Percentiles rank a stretch among this genome's conserved stretches.
Conservation (phyloP, 2,888 invertebrate species). For the Eristalis arbustorum region DNA sequence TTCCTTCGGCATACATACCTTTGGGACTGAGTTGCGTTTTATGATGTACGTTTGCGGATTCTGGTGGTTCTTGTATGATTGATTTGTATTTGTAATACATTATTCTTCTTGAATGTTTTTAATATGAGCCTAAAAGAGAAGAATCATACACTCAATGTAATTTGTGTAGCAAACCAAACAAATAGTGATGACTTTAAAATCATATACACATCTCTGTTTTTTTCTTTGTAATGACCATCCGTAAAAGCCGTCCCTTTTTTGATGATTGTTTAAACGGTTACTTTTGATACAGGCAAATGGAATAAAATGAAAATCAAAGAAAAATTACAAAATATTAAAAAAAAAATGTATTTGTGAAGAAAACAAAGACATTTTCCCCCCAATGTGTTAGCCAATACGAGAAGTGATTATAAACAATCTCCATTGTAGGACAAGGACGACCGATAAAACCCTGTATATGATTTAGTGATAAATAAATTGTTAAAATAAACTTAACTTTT, state of each 20-base stretch:
- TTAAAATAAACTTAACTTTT: no score
- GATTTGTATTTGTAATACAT: conserved; percentile 35
- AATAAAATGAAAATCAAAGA: conserved; percentile 41
- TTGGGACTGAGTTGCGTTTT: conserved; percentile 39
- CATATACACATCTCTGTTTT: conserved; percentile 60
- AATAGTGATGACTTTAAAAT: conserved; percentile 8
- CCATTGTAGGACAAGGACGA: neutral
- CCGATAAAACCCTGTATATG: neutral
- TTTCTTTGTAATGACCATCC: conserved; percentile 47
- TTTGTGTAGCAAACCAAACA: neutral
- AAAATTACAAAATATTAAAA: conserved; percentile 30
- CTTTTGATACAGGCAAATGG: conserved; percentile 12
- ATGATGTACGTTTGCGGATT: conserved; percentile 33
- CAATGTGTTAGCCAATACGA: neutral
- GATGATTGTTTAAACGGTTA: conserved; percentile 55
- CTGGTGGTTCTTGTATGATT: conserved; percentile 65
- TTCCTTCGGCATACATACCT: conserved; percentile 46
- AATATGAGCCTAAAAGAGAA: conserved; percentile 48
- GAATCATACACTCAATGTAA: neutral
- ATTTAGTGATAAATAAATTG: neutral
- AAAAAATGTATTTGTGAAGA: neutral
- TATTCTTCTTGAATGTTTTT: conserved; percentile 32
- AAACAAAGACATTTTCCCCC: conserved; percentile 1
- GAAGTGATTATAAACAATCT: neutral
- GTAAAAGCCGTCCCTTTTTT: conserved; percentile 28